phyloP scores from a whole-genome alignment of 2,888 invertebrate genomes.

The Zeuzera pyrina region DNA sequence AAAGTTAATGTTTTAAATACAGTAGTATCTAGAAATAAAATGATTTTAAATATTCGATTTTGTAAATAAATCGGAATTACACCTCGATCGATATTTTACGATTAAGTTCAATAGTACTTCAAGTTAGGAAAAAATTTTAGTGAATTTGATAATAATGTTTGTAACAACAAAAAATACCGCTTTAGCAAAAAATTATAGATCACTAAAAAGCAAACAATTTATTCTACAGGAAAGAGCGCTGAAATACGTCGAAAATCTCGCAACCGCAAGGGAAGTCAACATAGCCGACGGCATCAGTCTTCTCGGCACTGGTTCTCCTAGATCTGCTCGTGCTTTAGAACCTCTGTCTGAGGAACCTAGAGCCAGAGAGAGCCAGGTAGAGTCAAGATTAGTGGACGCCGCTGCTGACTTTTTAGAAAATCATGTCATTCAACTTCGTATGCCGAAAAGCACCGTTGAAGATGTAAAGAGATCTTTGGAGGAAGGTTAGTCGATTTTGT shows the following conservation, averaged over 20 bases:
- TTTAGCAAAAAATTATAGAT: slow-evolving; percentile 2
- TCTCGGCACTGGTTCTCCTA: slow-evolving; percentile 57
- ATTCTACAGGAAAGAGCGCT: slow-evolving; percentile 78
- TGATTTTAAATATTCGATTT: no score
- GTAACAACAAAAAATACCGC: slow-evolving; percentile 1
- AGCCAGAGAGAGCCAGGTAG: slow-evolving; percentile 82
- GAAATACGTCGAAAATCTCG: slow-evolving; percentile 76
- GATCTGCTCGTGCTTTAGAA: slow-evolving; percentile 75
- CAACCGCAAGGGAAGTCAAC: slow-evolving; percentile 66
- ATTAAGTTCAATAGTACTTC: neutral
- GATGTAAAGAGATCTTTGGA: slow-evolving; percentile 85
- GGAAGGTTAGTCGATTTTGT: slow-evolving; percentile 89
- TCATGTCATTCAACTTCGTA: slow-evolving; percentile 85
- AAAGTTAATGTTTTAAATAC: no score
- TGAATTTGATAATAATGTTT: neutral
- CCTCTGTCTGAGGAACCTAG: slow-evolving; percentile 80
- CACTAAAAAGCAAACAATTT: slow-evolving; percentile 5
- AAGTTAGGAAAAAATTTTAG: neutral
- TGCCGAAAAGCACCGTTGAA: slow-evolving; percentile 81
- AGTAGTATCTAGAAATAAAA: no score
- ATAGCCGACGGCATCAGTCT: slow-evolving; percentile 75
- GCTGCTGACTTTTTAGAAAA: slow-evolving; percentile 84
- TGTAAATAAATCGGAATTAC: neutral
- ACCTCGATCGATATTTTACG: neutral
- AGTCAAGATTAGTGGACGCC: slow-evolving; percentile 80